Percentiles rank a stretch among this genome's conserved stretches.
phyloP scores from a whole-genome alignment of 2,797 vertebrate species.

The Hipposideros larvatus region DNA sequence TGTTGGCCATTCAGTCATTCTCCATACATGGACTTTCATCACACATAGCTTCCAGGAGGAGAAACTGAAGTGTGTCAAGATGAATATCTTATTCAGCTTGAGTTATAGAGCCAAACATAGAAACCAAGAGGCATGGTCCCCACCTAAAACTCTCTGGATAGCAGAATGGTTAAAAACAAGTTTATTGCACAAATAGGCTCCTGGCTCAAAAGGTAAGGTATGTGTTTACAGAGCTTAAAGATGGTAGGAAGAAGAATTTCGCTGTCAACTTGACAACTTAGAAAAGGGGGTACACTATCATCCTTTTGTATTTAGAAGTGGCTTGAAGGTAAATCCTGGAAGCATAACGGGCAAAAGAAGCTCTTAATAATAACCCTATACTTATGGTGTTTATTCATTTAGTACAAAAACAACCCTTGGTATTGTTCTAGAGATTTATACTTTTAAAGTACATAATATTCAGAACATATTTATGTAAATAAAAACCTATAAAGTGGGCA shows the following conservation, averaged over 20 bases:
- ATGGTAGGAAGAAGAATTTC: neutral
- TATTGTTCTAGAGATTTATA: constrained; percentile 28
- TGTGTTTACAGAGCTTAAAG: neutral
- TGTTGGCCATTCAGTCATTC: neutral
- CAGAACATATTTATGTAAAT: neutral
- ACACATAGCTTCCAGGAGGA: neutral
- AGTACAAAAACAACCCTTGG: neutral
- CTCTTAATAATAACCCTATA: neutral
- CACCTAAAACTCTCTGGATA: neutral
- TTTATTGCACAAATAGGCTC: neutral
- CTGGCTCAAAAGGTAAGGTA: neutral
- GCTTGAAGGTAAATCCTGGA: neutral
- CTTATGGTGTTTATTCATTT: neutral
- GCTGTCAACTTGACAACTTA: neutral
- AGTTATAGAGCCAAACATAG: neutral
- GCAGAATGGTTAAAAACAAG: neutral
- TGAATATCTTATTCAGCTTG: neutral
- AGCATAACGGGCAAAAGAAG: neutral
- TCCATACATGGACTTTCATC: neutral
- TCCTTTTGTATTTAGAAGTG: constrained; percentile 14
- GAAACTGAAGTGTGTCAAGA: neutral
- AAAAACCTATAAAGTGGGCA: neutral
- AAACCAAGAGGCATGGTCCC: neutral
- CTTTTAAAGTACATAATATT: neutral
- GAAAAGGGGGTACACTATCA: neutral